phyloP scores from a whole-genome alignment of 2,113 vertebrate genomes.

The Hippoglossus stenolepis region DNA sequence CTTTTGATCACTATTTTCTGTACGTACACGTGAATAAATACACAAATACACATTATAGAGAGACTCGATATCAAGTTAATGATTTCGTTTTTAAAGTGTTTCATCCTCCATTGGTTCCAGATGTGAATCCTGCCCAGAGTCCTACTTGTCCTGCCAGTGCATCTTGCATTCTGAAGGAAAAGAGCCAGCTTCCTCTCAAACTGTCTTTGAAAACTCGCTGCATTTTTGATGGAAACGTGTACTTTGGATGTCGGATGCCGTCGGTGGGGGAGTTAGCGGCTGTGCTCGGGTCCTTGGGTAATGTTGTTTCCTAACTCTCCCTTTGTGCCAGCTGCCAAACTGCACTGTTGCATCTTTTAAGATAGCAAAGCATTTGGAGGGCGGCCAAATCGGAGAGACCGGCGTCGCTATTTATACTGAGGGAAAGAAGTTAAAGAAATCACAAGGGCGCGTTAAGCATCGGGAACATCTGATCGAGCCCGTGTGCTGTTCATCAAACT shows the following conservation, averaged over 20 bases:
- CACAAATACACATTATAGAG: too few species aligned
- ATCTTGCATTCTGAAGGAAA: conserved; percentile 22
- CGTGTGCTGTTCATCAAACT: neutral
- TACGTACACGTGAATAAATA: neutral
- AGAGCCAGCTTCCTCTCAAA: conserved; percentile 9
- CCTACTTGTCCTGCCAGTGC: conserved; percentile 3
- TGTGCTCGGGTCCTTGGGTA: conserved; percentile 32
- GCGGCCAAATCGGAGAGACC: conserved; percentile 40
- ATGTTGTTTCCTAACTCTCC: conserved; percentile 37
- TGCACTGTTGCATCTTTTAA: conserved; percentile 59
- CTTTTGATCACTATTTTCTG: neutral
- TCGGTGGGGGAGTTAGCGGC: conserved; percentile 48
- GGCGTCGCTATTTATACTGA: conserved; percentile 12
- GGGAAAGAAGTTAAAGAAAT: conserved; percentile 32
- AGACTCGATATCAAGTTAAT: neutral
- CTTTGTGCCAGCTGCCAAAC: conserved; percentile 54
- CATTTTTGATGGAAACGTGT: conserved; percentile 60
- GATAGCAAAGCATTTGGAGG: conserved; percentile 53
- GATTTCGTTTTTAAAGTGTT: conserved; percentile 16
- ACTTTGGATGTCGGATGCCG: conserved; percentile 44
- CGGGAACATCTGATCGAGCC: neutral
- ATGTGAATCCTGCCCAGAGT: conserved; percentile 14
- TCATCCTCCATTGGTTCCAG: conserved; percentile 29
- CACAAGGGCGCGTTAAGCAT: neutral
- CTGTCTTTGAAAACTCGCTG: conserved; percentile 32